Evolutionary conservation across 2,113 vertebrate species (phyloP).

Genomic region (Dermatemys mawii): DNA sequence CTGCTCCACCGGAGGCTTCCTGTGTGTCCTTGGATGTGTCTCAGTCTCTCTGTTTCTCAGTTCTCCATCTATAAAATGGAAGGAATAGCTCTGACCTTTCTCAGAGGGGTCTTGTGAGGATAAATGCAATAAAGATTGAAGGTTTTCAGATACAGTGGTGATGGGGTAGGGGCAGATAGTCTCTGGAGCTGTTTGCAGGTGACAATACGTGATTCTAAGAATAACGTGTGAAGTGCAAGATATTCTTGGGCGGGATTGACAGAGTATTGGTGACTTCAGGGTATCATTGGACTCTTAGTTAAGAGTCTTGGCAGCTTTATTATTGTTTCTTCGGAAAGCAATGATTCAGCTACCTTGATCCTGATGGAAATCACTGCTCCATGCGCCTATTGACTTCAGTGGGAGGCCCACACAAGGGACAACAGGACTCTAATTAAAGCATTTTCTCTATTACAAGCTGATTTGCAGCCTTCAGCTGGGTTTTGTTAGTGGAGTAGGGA

Average conservation of each 20-base stretch:
- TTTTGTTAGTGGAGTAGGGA: neutral
- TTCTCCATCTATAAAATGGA: slow-evolving; percentile 15
- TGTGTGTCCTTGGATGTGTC: neutral
- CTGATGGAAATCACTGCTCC: accelerated
- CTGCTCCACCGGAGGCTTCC: neutral
- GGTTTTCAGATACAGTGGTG: neutral
- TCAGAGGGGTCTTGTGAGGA: slow-evolving; percentile 5
- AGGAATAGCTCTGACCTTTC: slow-evolving; percentile 27
- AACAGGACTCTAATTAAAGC: neutral
- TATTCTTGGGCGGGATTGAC: neutral
- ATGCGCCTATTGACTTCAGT: neutral
- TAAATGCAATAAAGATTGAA: neutral
- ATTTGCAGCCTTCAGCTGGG: neutral
- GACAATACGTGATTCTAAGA: neutral
- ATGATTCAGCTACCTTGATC: neutral
- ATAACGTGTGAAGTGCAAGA: neutral
- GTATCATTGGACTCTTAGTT: accelerated
- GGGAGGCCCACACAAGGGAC: neutral
- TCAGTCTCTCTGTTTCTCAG: neutral
- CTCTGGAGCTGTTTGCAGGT: neutral
- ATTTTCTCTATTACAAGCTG: neutral
- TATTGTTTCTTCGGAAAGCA: neutral
- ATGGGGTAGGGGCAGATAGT: neutral
- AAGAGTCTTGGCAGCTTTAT: neutral
- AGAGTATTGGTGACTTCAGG: accelerated